These are phyloP conservation scores for Leptogaster cylindrica DNA, from an alignment of 2,888 invertebrate species.

Conservation along the genomic window DNA sequence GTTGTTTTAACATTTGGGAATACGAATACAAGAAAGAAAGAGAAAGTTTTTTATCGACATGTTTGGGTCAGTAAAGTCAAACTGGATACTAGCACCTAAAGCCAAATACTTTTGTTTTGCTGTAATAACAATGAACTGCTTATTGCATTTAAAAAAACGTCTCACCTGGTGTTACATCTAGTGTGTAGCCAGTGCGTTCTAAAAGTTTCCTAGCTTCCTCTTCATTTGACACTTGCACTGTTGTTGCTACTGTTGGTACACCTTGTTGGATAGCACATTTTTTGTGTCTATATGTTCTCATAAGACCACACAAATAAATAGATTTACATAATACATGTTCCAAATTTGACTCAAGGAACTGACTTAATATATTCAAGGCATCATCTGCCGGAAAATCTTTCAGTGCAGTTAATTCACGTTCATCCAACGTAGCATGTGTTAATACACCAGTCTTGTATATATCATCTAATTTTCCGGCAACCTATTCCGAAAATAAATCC, in stretches of 20 bases:
- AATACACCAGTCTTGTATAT: slow-evolving; percentile 98
- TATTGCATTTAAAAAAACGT: no score
- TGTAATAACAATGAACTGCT: no score
- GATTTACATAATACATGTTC: slow-evolving; percentile 99
- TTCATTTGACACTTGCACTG: no score
- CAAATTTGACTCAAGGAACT: slow-evolving; percentile 97
- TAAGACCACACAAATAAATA: slow-evolving; percentile 98
- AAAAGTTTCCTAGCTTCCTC: no score
- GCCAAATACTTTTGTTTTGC: no score
- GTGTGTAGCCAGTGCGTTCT: no score
- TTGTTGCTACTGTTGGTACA: slow-evolving; percentile 68
- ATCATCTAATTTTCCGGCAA: slow-evolving; percentile 93
- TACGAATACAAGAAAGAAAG: no score
- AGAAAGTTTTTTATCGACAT: no score
- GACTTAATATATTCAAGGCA: slow-evolving; percentile 91
- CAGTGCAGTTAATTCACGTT: slow-evolving; percentile 95
- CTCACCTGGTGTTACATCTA: no score
- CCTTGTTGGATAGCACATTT: slow-evolving; percentile 78
- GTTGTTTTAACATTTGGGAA: no score
- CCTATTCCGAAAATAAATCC: slow-evolving; percentile 62
- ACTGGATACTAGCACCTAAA: no score
- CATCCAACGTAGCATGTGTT: slow-evolving; percentile 95
- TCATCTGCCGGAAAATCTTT: slow-evolving; percentile 97
- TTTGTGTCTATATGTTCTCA: slow-evolving; percentile 95
- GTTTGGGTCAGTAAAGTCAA: no score